These are phyloP conservation scores for Melinaea marsaeus DNA, from an alignment of 2,888 invertebrate genomes.

Conservation along the genomic window DNA sequence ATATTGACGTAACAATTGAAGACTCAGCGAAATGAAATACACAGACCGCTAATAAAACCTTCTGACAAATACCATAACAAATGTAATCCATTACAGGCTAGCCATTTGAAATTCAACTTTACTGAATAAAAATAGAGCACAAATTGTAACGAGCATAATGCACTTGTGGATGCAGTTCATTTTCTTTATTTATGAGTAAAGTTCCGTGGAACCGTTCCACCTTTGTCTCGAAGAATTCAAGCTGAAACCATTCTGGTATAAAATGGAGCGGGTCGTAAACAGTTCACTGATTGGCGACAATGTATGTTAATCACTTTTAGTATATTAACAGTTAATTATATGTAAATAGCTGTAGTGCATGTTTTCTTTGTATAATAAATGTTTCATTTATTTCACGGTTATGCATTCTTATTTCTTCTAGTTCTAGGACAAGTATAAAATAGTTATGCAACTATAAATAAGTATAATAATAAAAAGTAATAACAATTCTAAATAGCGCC, in stretches of 20 bases:
- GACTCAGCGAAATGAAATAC: constrained; percentile 2
- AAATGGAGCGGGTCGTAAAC: constrained; percentile 4
- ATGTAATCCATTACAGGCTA: constrained; percentile 4
- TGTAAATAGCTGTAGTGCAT: background rate
- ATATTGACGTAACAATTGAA: constrained; percentile 5
- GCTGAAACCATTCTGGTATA: constrained; percentile 13
- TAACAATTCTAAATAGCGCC: background rate
- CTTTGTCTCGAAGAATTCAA: constrained; percentile 22
- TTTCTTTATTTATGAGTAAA: constrained; percentile 23
- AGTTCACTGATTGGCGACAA: background rate
- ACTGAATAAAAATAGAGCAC: constrained; percentile 10
- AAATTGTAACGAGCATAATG: constrained; percentile 13
- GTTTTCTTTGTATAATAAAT: background rate
- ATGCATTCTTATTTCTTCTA: no score
- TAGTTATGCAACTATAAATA: background rate
- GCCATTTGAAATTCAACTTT: constrained; percentile 15
- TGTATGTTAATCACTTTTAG: background rate
- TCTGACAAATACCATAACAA: constrained; percentile 13
- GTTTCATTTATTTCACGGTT: no score
- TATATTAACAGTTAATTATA: background rate
- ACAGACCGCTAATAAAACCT: constrained; percentile 12
- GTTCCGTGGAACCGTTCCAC: constrained; percentile 17
- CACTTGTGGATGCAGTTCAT: constrained; percentile 10
- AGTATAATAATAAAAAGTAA: background rate
- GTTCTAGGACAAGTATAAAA: no score